Evolutionary conservation across 2,797 vertebrate species (phyloP), one percentile per base, ranked within the genome.

Genomic region (Microctenopoma stevenorrisi): DNA sequence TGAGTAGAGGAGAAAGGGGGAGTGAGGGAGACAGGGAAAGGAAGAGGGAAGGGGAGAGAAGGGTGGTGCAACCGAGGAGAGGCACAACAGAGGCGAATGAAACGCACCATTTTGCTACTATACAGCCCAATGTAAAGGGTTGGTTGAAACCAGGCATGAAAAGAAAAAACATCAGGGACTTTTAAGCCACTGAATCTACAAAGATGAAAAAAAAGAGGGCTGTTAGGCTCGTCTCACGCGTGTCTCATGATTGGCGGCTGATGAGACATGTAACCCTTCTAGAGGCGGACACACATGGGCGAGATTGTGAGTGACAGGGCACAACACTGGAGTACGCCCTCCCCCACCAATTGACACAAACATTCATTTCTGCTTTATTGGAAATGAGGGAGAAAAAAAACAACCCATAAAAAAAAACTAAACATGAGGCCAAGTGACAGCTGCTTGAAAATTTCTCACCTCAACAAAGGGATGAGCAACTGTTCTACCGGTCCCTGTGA

Each of bases 371-470:
- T 81, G 79, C 86, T 92, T 93, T 92, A 91, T 89, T 92, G 75
- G 84, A 93, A 93, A 93, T 77, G 83, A 81, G 69, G 68, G 67
- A 6, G 48, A 55, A 38, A n/a, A 22, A 37, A 63, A 52, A 61
- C 70, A 77, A 42, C 62, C 52, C 38, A 64, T 86, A 65, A 58
- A 62, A 75, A 78, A 84, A 86, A 76, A 74, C 22, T 22, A 57
- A 66, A 47, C 78, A 75, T 82, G 70, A 76, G 76, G 66, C 75
- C 76, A 52, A 81, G 82, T 71, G 86, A 84, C 96, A 97, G 96
- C 95, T 98, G 97, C 95, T 82, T 85, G 78, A 74, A 91, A 60
- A 88, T 91, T 89, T 95, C 94, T 95, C 87, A 94, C 92, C 91
- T 93, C 88, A 28, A 74, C 30, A 52, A 84, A 82, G 73, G 57